These are phyloP conservation scores for Euschistus heros DNA, from an alignment of 1,140 invertebrate genomes.

Conservation along the genomic window DNA sequence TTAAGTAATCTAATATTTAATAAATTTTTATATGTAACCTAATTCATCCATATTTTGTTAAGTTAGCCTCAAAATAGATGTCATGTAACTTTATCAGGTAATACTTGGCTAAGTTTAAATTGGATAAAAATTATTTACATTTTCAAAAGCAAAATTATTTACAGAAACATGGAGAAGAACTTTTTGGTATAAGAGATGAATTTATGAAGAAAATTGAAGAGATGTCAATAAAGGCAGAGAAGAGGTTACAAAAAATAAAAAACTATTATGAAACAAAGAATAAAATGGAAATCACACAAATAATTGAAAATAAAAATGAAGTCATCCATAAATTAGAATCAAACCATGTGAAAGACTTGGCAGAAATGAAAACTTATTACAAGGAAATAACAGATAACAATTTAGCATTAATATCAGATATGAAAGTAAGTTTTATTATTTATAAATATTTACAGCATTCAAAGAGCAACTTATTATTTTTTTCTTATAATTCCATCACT, in stretches of 20 bases:
- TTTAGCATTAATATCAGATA: slow-evolving; percentile 64
- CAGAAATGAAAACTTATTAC: slow-evolving; percentile 85
- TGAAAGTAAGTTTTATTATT: slow-evolving; percentile 46
- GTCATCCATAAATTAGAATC: slow-evolving; percentile 70
- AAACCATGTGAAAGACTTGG: slow-evolving; percentile 73
- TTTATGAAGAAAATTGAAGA: slow-evolving; percentile 67
- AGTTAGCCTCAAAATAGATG: too few species aligned
- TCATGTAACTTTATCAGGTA: too few species aligned
- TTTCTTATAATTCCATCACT: too few species aligned
- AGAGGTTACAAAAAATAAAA: slow-evolving; percentile 59
- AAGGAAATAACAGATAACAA: slow-evolving; percentile 89
- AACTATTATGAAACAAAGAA: slow-evolving; percentile 63
- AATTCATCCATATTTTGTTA: too few species aligned
- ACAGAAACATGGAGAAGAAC: slow-evolving; percentile 46
- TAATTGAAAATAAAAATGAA: slow-evolving; percentile 81
- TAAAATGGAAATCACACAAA: slow-evolving; percentile 67
- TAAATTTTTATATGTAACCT: too few species aligned
- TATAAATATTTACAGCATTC: background rate
- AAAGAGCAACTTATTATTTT: too few species aligned
- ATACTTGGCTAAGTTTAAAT: too few species aligned
- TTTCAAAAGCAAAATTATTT: slow-evolving; percentile 8
- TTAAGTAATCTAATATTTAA: too few species aligned
- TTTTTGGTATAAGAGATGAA: slow-evolving; percentile 52
- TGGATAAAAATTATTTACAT: too few species aligned
- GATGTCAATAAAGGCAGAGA: slow-evolving; percentile 69